Conservation (phyloP, 2,797 vertebrate genomes). For the Galagoides demidoff region DNA sequence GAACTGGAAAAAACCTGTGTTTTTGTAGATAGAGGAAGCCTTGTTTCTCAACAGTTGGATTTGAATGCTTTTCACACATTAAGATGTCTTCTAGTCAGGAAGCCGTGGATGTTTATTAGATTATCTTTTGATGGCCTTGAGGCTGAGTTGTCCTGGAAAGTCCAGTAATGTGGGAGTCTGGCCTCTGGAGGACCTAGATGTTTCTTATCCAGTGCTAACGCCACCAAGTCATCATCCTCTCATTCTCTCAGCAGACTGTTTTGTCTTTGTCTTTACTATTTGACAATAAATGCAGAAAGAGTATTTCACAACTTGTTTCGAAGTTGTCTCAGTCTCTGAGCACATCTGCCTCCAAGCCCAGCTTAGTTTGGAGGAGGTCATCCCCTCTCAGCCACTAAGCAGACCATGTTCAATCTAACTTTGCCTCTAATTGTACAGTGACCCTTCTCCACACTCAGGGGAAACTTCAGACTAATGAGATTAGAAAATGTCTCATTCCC, state of each 20-base stretch:
- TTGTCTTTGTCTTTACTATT: slow-evolving; percentile 75
- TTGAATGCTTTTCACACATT: slow-evolving; percentile 69
- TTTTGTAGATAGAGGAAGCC: slow-evolving; percentile 3
- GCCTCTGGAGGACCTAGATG: slow-evolving; percentile 65
- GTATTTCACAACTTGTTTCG: slow-evolving; percentile 34
- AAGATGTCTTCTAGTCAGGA: slow-evolving; percentile 75
- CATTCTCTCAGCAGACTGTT: slow-evolving; percentile 69
- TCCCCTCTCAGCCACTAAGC: slow-evolving; percentile 34
- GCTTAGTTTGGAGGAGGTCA: slow-evolving; percentile 57
- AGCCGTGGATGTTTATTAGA: slow-evolving; percentile 76
- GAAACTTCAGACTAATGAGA: slow-evolving; percentile 79
- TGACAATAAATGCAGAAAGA: slow-evolving; percentile 65
- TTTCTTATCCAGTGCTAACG: slow-evolving; percentile 63
- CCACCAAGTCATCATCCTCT: slow-evolving; percentile 60
- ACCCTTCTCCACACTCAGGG: slow-evolving; percentile 75
- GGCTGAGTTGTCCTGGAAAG: slow-evolving; percentile 66
- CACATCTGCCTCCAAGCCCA: slow-evolving; percentile 53
- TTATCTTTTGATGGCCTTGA: slow-evolving; percentile 67
- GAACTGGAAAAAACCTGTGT: slow-evolving; percentile 45
- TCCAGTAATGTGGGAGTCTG: slow-evolving; percentile 73
- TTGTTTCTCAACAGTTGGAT: slow-evolving; percentile 65
- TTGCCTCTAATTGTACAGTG: slow-evolving; percentile 73
- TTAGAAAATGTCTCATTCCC: slow-evolving; percentile 82
- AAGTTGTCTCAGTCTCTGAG: slow-evolving; percentile 31
- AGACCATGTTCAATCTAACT: slow-evolving; percentile 73